Percentiles rank a stretch among this genome's conserved stretches.
phyloP scores from a whole-genome alignment of 2,797 vertebrate genomes.

The Microctenopoma lineatum region DNA sequence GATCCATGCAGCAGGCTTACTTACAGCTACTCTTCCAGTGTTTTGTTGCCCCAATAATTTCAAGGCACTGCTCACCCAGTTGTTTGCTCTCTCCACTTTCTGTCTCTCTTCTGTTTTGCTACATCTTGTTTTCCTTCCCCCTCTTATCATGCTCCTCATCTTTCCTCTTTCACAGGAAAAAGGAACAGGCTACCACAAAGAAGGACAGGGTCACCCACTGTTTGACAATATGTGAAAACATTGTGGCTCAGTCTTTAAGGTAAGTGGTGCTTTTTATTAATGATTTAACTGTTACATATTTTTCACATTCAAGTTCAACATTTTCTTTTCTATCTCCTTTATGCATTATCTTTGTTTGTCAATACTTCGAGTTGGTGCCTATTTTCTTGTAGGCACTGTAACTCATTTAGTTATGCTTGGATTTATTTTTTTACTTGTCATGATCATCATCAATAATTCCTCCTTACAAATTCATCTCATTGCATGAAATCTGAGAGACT shows the following conservation, averaged over 20 bases:
- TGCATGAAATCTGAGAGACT: background rate
- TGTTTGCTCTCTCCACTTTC: background rate
- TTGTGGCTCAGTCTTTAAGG: conserved; percentile 96
- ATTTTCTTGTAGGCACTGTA: background rate
- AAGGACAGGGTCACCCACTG: conserved; percentile 97
- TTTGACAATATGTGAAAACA: conserved; percentile 98
- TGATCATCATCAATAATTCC: background rate
- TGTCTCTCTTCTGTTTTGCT: background rate
- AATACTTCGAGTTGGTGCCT: background rate
- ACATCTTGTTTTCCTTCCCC: background rate
- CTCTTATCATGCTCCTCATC: background rate
- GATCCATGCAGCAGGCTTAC: too few relatives aligned
- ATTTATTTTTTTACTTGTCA: background rate
- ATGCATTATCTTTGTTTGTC: background rate
- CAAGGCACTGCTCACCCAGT: background rate
- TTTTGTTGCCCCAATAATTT: background rate
- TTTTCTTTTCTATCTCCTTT: too few relatives aligned
- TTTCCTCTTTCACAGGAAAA: conserved; percentile 87
- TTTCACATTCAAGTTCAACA: too few relatives aligned
- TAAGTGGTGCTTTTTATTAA: conserved; percentile 80
- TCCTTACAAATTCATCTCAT: background rate
- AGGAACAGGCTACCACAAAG: conserved; percentile 94
- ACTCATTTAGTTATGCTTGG: background rate
- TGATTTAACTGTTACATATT: too few relatives aligned
- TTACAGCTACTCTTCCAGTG: background rate